phyloP scores from a whole-genome alignment of 2,113 vertebrate genomes.

The Anthoscopus minutus region DNA sequence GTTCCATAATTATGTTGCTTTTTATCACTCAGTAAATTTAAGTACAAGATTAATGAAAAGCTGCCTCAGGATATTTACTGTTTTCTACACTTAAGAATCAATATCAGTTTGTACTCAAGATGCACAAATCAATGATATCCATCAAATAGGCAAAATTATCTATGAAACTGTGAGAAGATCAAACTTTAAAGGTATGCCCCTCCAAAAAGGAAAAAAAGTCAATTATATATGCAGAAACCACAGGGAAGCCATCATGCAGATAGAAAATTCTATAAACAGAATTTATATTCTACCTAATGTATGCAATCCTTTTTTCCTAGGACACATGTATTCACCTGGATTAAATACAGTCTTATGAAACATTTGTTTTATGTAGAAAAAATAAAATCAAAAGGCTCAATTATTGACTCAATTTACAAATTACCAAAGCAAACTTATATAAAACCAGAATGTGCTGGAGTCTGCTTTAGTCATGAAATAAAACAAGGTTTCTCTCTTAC shows the following conservation, averaged over 20 bases:
- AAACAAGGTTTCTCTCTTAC: background rate
- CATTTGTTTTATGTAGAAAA: background rate
- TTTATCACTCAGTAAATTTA: background rate
- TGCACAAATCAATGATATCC: background rate
- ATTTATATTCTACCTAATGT: background rate
- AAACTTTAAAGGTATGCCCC: background rate
- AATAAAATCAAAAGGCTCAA: background rate
- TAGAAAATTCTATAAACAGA: background rate
- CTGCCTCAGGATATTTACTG: background rate
- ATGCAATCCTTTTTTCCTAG: background rate
- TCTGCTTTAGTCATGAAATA: background rate
- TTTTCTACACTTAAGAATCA: background rate
- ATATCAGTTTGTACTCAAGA: background rate
- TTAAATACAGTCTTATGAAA: background rate
- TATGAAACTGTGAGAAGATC: background rate
- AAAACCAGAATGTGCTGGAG: background rate
- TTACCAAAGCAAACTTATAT: background rate
- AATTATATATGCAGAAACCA: background rate
- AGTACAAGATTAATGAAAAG: background rate
- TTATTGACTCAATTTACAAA: background rate
- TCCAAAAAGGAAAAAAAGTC: background rate
- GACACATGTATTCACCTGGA: background rate
- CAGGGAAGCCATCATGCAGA: background rate
- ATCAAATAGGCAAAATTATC: background rate
- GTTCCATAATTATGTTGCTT: background rate